Conservation (phyloP, 53 echinoderm and acorn worm genomes). For the Pentamera pediparva region DNA sequence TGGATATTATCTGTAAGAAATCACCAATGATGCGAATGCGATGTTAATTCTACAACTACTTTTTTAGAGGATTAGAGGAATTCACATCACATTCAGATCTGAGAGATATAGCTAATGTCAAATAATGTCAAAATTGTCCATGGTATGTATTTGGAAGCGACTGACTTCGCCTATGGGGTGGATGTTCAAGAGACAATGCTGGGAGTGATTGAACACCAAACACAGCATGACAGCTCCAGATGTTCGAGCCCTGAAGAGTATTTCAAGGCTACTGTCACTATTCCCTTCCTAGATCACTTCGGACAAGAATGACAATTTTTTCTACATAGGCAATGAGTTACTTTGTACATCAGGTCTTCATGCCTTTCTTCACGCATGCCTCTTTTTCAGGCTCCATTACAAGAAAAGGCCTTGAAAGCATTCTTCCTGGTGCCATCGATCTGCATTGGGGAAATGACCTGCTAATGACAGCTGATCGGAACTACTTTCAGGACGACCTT, state of each 20-base stretch:
- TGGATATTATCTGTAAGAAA: neutral
- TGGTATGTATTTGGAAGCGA: conserved; percentile 11
- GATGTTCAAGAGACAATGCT: conserved; percentile 12
- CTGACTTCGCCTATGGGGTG: neutral
- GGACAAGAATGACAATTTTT: neutral
- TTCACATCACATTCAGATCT: neutral
- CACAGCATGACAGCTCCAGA: neutral
- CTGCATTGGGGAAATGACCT: neutral
- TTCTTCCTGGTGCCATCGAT: conserved; percentile 13
- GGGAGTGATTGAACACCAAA: neutral
- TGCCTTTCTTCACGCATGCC: too few species aligned
- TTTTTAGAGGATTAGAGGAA: neutral
- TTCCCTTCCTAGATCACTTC: conserved; percentile 26
- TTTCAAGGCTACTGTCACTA: conserved; percentile 2
- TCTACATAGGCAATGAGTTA: neutral
- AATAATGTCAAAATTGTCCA: neutral
- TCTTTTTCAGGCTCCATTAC: too few species aligned
- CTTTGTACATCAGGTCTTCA: neutral
- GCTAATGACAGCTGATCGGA: conserved; percentile 11
- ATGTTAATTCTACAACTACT: neutral
- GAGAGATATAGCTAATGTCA: neutral
- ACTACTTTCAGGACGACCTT: conserved; percentile 11
- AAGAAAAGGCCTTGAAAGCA: conserved; percentile 5
- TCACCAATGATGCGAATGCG: neutral
- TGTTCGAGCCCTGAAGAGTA: neutral